Evolutionary conservation across 2,888 invertebrate species (phyloP).

Genomic region (Zelleria hepariella): DNA sequence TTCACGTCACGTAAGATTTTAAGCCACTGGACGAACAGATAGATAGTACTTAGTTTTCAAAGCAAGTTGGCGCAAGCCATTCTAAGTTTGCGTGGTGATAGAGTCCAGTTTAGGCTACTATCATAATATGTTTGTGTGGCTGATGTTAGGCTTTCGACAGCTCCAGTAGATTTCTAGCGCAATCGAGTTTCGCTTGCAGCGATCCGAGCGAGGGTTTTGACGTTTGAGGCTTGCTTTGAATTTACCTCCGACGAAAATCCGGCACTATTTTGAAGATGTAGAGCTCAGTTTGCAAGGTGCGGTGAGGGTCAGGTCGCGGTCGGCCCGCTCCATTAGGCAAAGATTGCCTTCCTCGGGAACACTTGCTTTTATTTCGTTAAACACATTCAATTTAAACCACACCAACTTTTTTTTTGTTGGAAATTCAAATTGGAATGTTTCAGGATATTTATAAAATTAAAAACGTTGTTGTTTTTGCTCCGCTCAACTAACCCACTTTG

Average conservation of each 20-base stretch:
- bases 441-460: too few species aligned
- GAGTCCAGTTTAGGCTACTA: too few species aligned
- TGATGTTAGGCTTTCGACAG: neutral
- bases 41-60: too few species aligned
- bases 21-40: too few species aligned
- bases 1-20: too few species aligned
- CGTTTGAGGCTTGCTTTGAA: neutral
- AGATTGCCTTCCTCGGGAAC: neutral
- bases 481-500: too few species aligned
- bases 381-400: neutral
- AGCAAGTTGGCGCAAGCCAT: too few species aligned
- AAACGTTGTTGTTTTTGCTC: too few species aligned
- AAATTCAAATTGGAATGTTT: neutral
- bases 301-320: neutral
- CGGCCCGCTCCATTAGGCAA: neutral
- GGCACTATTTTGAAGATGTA: neutral
- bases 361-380: conserved; percentile 1
- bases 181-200: neutral
- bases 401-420: neutral
- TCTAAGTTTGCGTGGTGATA: too few species aligned
- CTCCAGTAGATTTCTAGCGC: neutral
- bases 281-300: neutral
- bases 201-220: neutral
- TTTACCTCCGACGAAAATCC: neutral
- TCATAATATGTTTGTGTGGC: too few species aligned